phyloP scores from a whole-genome alignment of 1,140 invertebrate genomes.

The Drosophila varians region DNA sequence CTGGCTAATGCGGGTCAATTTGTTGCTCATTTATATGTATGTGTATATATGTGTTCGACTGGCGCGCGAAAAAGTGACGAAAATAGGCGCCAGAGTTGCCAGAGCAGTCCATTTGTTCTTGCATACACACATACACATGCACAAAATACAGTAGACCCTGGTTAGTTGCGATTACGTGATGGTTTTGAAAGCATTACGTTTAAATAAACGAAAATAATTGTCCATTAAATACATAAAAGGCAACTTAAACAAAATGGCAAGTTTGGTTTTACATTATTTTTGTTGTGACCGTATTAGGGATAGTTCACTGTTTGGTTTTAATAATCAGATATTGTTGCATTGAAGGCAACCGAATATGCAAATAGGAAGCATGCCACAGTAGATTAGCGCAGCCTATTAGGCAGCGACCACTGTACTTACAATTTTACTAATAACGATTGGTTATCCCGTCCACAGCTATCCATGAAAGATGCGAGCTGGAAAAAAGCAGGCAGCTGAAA shows the following conservation, averaged over 20 bases:
- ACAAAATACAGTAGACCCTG: not conserved
- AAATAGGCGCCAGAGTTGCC: conserved; percentile 78
- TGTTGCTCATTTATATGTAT: conserved; percentile 15
- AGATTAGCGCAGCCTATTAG: not conserved
- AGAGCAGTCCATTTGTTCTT: conserved; percentile 9
- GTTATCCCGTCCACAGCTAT: conserved; percentile 19
- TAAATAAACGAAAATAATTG: no score
- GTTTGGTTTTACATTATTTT: not conserved
- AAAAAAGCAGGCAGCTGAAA: conserved; percentile 63
- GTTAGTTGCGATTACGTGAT: not conserved
- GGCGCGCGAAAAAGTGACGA: conserved; percentile 76
- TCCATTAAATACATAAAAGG: no score
- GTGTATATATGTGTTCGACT: conserved; percentile 42
- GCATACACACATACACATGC: not conserved
- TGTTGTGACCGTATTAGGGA: not conserved
- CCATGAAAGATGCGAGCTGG: conserved; percentile 75
- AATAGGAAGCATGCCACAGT: not conserved
- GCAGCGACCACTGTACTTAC: not conserved
- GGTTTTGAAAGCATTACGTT: no score
- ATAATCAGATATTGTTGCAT: not conserved
- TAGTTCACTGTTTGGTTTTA: not conserved
- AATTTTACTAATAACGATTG: conserved; percentile 7
- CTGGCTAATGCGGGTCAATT: not conserved
- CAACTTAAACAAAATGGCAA: not conserved
- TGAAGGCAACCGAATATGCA: not conserved